phyloP scores from a whole-genome alignment of 2,797 vertebrate species.

The Cossypha niveicapilla region DNA sequence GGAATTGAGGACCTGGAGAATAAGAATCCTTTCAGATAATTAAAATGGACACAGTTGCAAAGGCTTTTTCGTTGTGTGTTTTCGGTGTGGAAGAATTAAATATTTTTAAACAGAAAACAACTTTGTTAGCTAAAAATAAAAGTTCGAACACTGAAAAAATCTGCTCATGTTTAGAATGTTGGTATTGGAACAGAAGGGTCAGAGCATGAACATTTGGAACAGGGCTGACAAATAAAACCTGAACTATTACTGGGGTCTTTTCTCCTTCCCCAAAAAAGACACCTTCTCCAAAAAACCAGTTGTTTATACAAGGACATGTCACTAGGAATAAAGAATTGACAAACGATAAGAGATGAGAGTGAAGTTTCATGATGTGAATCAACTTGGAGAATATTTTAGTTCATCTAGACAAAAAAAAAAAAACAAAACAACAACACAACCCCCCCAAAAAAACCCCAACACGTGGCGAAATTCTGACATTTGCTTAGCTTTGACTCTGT shows the following conservation, averaged over 20 bases:
- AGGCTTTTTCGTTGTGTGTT: background rate
- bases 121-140: background rate
- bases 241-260: background rate
- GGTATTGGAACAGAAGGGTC: background rate
- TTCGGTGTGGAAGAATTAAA: background rate
- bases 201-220: background rate
- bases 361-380: background rate
- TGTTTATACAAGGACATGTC: background rate
- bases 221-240: background rate
- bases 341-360: background rate
- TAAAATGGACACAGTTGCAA: background rate
- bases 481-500: background rate
- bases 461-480: background rate
- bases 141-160: background rate
- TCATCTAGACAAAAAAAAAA: background rate
- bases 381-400: background rate
- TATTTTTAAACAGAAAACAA: background rate
- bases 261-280: background rate
- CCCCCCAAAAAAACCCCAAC: background rate
- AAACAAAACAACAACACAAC: too few species aligned
- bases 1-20: background rate
- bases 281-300: too few species aligned
- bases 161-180: accelerated
- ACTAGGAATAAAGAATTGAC: background rate
- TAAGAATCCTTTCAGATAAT: background rate